Percentiles rank a stretch among this genome's conserved stretches.
phyloP scores from a whole-genome alignment of 2,888 invertebrate species.

The Catocala fraxini region DNA sequence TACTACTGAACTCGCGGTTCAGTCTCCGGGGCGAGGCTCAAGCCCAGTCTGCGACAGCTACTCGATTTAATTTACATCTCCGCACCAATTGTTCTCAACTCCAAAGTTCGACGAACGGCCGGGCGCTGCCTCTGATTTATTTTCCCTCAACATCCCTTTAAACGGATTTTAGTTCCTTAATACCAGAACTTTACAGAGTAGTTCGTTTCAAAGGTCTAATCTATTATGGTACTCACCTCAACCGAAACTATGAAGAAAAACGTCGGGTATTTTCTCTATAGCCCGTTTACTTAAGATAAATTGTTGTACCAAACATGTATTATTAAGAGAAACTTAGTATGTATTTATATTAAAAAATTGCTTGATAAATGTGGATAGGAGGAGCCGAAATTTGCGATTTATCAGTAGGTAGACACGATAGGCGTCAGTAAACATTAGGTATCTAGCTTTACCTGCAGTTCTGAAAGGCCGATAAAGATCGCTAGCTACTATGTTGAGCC shows the following conservation, averaged over 20 bases:
- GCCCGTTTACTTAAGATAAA: too few relatives aligned
- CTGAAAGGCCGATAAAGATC: constrained; percentile 1
- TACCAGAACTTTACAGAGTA: constrained; percentile 60
- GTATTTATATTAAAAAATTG: background rate
- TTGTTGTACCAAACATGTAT: background rate
- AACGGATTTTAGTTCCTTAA: constrained; percentile 79
- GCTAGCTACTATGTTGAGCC: too few relatives aligned
- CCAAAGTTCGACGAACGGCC: constrained; percentile 78
- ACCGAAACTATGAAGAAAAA: background rate
- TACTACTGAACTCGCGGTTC: constrained; percentile 31
- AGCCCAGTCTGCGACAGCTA: constrained; percentile 62
- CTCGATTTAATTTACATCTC: constrained; percentile 86
- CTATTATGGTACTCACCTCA: constrained; percentile 33
- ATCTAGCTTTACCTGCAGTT: background rate
- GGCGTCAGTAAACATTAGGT: constrained; percentile 7
- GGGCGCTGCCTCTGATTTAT: constrained; percentile 78
- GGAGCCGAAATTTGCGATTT: constrained; percentile 4
- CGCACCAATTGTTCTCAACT: constrained; percentile 79
- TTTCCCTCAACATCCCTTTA: constrained; percentile 74
- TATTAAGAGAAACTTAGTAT: background rate
- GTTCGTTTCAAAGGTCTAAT: constrained; percentile 49
- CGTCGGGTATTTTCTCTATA: background rate
- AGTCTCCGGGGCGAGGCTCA: constrained; percentile 49
- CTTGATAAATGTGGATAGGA: constrained; percentile 3
- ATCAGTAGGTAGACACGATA: constrained; percentile 7